phyloP scores from a whole-genome alignment of 2,797 vertebrate genomes.

The Potorous gilbertii region DNA sequence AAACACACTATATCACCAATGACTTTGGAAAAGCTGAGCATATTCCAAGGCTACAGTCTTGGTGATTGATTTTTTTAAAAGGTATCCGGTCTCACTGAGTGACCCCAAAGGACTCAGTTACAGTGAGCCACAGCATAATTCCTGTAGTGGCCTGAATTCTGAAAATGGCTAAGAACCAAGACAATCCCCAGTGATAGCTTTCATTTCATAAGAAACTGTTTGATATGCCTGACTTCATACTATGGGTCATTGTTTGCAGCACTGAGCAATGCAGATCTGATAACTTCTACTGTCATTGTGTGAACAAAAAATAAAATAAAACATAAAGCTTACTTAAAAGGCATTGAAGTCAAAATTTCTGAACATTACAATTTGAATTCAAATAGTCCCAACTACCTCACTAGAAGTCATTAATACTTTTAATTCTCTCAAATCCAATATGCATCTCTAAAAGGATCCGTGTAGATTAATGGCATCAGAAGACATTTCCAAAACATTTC shows the following conservation, averaged over 20 bases:
- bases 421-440: conserved; percentile 62
- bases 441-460: conserved; percentile 71
- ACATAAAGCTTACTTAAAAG: conserved; percentile 65
- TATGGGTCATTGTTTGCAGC: conserved; percentile 19
- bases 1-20: conserved; percentile 42
- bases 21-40: conserved; percentile 47
- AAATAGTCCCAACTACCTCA: conserved; percentile 77
- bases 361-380: conserved; percentile 72
- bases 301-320: conserved; percentile 54
- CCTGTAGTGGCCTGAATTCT: conserved; percentile 43
- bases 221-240: conserved; percentile 53
- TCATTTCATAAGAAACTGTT: conserved; percentile 37
- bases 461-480: conserved; percentile 71
- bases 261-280: conserved; percentile 33
- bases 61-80: conserved; percentile 64
- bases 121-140: conserved; percentile 41
- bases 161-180: conserved; percentile 28
- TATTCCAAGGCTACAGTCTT: conserved; percentile 39
- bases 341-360: conserved; percentile 37
- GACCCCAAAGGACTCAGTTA: conserved; percentile 45
- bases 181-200: conserved; percentile 50
- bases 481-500: conserved; percentile 34
- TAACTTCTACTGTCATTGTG: conserved; percentile 20
- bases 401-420: conserved; percentile 26
- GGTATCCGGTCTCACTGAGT: conserved; percentile 55